Base-by-base conservation (phyloP, 1,140 invertebrate species). In the Lepidurus packardi region DNA sequence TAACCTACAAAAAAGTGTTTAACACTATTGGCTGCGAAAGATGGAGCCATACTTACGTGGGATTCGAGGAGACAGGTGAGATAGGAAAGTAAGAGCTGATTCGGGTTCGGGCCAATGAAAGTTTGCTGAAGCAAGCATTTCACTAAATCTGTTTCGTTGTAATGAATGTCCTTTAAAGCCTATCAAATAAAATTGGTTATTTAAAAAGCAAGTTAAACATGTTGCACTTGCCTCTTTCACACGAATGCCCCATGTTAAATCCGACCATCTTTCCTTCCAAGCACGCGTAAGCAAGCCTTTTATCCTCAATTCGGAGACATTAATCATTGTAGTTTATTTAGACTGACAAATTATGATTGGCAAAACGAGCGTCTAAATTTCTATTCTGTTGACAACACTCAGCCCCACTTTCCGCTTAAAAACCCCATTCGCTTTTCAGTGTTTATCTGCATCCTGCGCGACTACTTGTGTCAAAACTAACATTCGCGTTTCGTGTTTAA, bases 261-360 rank as follows among this genome's bases (percentile, higher is more conserved):
- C 53, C 21, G 53, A 65, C 53, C 53, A 65, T 16, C 53, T 65
- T 65, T 65, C 53, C 21, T 65, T 65, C 53, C 53, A 65, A 9
- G 53, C 53, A 65, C 53, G 53, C 21, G 53, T 65, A 9, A 65
- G 53, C 53, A 65, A 65, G 8, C 53, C 10, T 65, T 65, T 65
- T 65, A 65, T 65, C 21, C 53, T 65, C 21, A 21, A n/a, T 65
- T 65, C 53, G 3, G 53, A n/a, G 9, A 21, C 21, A 16, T 65
- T 65, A 13, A 65, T 65, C 53, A 65, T 65, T 1, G 34, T 34
- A 4, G 3, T 34, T 34, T 34, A 34, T 34, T 65, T 21, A 13
- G 13, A n/a, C 53, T 7, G 53, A 34, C 34, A 34, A 34, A 34
- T 34, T 34, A 34, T 34, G 34, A 34, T 34, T 34, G 34, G 34